Evolutionary conservation across 2,888 invertebrate species (phyloP), one percentile per base, ranked within the genome.

Genomic region (Melitaea athalia): DNA sequence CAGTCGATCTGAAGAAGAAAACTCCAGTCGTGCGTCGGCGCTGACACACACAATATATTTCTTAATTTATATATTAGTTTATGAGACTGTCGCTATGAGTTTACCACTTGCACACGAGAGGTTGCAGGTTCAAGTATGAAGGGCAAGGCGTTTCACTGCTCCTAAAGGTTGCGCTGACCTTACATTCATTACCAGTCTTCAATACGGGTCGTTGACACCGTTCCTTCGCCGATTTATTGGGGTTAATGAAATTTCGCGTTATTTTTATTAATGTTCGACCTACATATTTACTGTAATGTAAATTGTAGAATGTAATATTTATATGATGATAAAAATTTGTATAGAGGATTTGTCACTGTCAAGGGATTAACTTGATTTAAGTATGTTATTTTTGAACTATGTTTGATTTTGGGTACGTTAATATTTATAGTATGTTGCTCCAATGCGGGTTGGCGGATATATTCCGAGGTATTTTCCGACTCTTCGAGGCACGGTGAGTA

Each of bases 71-170:
- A 38, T 38, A 38, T 38, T 24, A 38, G 50, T 31, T 24, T 24
- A 24, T 2, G 24, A 24, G 24, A 14, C 14, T 31, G 53, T 38
- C 38, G 42, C 57, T 42, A 42, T 31, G 10, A 42, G 57, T 14
- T n/a, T 15, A n/a, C 31, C 14, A 38, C n/a, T 50, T n/a, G 42
- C 12, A 12, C 43, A 33, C 15, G 14, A 14, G 53, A 49, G 53
- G 55, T 60, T 55, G 52, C 65, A 69, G 64, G 67, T 70, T 67
- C 63, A 70, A 64, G 67, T 55, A 67, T 69, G 65, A 69, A 69
- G 68, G 68, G 60, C 61, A 57, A 57, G 66, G 60, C 68, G 50
- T 69, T 69, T 65, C 68, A 62, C 61, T 55, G 65, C 42, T 52
- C 50, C 42, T 57, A 69, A 69, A 69, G 64, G 68, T 65, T 64